Evolutionary conservation across 2,888 invertebrate species (phyloP).

Genomic region (Cremastinae sp.): DNA sequence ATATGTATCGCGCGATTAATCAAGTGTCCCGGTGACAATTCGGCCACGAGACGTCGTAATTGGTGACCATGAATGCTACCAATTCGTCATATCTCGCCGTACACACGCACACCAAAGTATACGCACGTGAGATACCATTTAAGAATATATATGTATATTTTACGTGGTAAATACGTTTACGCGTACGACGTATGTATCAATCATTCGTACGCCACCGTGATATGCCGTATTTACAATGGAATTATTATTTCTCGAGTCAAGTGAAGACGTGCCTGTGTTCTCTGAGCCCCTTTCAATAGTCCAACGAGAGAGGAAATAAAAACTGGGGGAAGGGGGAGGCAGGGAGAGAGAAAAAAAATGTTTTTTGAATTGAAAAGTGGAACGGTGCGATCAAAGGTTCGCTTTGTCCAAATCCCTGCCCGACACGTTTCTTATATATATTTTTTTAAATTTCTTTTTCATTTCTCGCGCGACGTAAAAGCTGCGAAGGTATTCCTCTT

Average conservation of each 20-base stretch:
- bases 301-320: neutral
- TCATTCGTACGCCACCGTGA: constrained; percentile 38
- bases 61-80: constrained; percentile 61
- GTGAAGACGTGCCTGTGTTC: constrained; percentile 28
- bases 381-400: constrained; percentile 55
- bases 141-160: constrained; percentile 9
- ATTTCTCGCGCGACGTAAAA: constrained; percentile 2
- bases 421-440: neutral
- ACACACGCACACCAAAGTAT: neutral
- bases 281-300: constrained; percentile 19
- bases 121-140: neutral
- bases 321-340: neutral
- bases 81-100: constrained; percentile 57
- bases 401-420: constrained; percentile 16
- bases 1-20: constrained; percentile 53
- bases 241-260: constrained; percentile 38
- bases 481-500: constrained; percentile 30
- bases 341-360: constrained; percentile 26
- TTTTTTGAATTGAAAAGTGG: constrained; percentile 45
- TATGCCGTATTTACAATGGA: constrained; percentile 35
- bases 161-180: too few relatives aligned
- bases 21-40: constrained; percentile 58
- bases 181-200: constrained; percentile 19
- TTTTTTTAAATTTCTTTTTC: constrained; percentile 8
- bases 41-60: constrained; percentile 55